Evolutionary conservation across 2,113 vertebrate genomes (phyloP), one percentile per base, ranked within the genome.

Genomic region (Oceanites oceanicus): DNA sequence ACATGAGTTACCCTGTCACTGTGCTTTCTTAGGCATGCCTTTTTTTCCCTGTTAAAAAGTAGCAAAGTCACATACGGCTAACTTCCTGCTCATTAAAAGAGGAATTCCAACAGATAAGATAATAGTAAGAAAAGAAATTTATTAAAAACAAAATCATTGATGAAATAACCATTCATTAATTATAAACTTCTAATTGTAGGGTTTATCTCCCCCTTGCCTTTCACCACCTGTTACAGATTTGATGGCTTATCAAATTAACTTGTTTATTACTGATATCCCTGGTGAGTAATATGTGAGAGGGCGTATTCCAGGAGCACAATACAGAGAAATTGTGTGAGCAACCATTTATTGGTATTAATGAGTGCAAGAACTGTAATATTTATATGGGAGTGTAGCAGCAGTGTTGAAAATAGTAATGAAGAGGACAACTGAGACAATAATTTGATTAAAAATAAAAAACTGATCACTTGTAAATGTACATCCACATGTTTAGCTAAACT

Each of bases 161-260:
- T 92, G 34, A 86, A 92, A 67, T 68, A 85, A 83, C 55, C 40
- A 59, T 91, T 92, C 87, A 96, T 95, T 89, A 86, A 23, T 67
- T 27, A 63, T 95, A 90, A 95, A 95, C 77, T 79, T 29, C 63
- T 65, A 86, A 97, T 90, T 90, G 86, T 47, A 40, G 62, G 50
- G 34, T 94, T 97, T 98, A 97, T 97, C 98, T 96, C n/a, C 73
- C 26, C 71, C 58, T 83, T 66, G 66, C 96, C 97, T 97, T 95
- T 97, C 97, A 82, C 96, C 85, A 96, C 97, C 98, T 95, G 98
- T 97, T 94, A 94, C 98, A 83, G 95, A 90, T 97, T 97, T 96
- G 97, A 96, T 95, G 73, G 58, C 94, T 98, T 98, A 97, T 61
- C 34, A 62, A 9, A 50, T 87, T 96, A 79, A 91, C 89, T 86